Conservation (phyloP, 2,797 vertebrate genomes). For the Scarus forsteni region DNA sequence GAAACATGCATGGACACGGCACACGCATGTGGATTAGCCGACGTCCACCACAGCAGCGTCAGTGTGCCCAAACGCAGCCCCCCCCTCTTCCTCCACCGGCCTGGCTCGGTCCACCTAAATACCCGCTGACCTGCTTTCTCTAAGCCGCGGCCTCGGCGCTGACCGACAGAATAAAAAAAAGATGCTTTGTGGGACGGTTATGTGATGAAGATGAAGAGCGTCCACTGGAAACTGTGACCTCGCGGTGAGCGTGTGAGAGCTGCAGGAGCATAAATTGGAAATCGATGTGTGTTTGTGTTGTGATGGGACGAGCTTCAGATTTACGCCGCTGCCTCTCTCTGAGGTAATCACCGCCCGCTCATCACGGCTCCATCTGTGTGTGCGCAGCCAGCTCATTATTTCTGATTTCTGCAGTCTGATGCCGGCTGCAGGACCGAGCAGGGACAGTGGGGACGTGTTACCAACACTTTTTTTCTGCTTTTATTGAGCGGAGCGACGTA, state of each 20-base stretch:
- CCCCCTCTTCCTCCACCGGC: slow-evolving; percentile 3
- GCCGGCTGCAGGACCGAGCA: neutral
- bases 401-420: neutral
- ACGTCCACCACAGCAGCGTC: slow-evolving; percentile 24
- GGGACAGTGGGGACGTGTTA: too few species aligned
- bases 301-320: slow-evolving; percentile 16
- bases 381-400: neutral
- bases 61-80: slow-evolving; percentile 39
- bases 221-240: slow-evolving; percentile 33
- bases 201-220: slow-evolving; percentile 46
- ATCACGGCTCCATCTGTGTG: neutral
- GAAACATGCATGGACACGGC: slow-evolving; percentile 38
- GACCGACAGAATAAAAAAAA: slow-evolving; percentile 62
- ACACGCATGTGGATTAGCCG: slow-evolving; percentile 28
- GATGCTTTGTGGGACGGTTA: slow-evolving; percentile 53
- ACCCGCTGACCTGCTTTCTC: slow-evolving; percentile 77
- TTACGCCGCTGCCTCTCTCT: slow-evolving; percentile 10
- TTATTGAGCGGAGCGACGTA: too few species aligned
- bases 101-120: slow-evolving; percentile 68
- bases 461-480: too few species aligned
- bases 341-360: slow-evolving; percentile 12
- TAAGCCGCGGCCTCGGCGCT: slow-evolving; percentile 57
- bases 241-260: neutral
- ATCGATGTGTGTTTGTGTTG: slow-evolving; percentile 61
- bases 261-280: slow-evolving; percentile 43